A percentile compares a stretch with the other conserved stretches of the same genome.
Evolutionary conservation across 2,797 vertebrate genomes (phyloP).

Genomic region (Phoeniculus purpureus): DNA sequence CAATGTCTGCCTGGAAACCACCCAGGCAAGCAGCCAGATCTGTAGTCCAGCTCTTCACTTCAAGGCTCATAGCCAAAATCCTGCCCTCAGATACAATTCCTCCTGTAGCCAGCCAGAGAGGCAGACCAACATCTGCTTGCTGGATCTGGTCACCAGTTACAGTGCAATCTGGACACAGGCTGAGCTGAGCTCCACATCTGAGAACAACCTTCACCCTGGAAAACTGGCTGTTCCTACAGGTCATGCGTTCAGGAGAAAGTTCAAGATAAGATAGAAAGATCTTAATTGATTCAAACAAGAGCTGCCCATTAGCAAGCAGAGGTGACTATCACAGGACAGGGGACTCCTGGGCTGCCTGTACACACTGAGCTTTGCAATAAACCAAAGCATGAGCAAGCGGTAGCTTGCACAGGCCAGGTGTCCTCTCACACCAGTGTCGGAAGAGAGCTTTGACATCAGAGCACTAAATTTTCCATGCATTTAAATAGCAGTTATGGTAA

Average conservation of each 20-base stretch:
- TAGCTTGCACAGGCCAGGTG: not conserved
- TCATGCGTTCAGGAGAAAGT: not conserved
- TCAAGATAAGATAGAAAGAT: not conserved
- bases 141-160: not conserved
- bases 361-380: not conserved
- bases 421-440: not conserved
- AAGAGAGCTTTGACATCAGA: not conserved
- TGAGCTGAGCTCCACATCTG: not conserved
- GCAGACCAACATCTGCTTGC: conserved; percentile 23
- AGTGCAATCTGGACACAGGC: not conserved
- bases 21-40: conserved; percentile 51
- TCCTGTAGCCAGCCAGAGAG: conserved; percentile 20
- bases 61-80: conserved; percentile 58
- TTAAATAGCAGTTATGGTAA: not conserved
- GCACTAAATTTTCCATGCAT: not conserved
- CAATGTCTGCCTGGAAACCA: conserved; percentile 70
- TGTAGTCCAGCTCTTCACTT: conserved; percentile 55
- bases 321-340: not conserved
- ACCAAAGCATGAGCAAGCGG: not conserved
- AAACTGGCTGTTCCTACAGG: not conserved
- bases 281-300: not conserved
- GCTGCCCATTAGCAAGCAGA: not conserved
- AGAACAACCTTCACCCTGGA: not conserved
- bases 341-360: not conserved
- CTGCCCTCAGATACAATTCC: conserved; percentile 45